Conservation (phyloP, 2,113 vertebrate genomes). For the Phyllostomus hastatus region DNA sequence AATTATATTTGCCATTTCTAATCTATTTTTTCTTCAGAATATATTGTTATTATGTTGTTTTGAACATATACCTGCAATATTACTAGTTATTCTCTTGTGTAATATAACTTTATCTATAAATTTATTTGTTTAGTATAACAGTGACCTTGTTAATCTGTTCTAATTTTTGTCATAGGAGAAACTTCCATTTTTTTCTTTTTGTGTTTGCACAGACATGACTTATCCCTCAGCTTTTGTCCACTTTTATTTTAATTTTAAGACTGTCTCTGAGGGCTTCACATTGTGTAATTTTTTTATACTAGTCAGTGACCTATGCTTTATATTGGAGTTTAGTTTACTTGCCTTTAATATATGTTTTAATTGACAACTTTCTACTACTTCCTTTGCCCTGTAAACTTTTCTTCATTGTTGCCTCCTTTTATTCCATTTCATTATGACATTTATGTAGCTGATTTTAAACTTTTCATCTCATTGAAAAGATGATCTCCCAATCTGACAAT, state of each 20-base stretch:
- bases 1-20: neutral
- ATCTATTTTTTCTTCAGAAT: neutral
- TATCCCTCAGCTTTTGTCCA: neutral
- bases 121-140: neutral
- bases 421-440: neutral
- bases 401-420: neutral
- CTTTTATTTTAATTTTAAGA: neutral
- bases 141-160: neutral
- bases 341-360: neutral
- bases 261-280: neutral
- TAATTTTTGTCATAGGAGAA: conserved; percentile 1
- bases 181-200: neutral
- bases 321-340: neutral
- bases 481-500: neutral
- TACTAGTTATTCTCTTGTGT: neutral
- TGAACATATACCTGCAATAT: neutral
- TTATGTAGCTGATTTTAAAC: neutral
- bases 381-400: neutral
- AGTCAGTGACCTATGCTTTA: neutral
- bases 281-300: neutral
- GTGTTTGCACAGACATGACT: neutral
- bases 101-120: neutral
- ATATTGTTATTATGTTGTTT: neutral
- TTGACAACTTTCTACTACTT: neutral
- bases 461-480: neutral